Base-by-base conservation (phyloP, 1,140 invertebrate species). In the Drosophila repletoides region DNA sequence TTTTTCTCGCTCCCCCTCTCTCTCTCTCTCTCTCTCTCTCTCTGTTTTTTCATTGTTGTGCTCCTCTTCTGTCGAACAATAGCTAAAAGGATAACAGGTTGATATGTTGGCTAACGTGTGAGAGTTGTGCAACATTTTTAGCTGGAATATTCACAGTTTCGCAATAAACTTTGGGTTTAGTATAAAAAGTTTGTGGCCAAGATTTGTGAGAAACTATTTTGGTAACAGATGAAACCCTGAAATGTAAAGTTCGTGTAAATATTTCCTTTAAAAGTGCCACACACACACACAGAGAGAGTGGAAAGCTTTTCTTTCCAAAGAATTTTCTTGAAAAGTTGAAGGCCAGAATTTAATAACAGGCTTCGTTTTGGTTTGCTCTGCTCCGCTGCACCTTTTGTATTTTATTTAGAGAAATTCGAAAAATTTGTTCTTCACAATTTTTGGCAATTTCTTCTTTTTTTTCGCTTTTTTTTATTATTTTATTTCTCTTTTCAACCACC, bases 51-150 rank as follows among this genome's bases (percentile, higher is more conserved):
- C 21, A 28, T 24, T 31, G 3, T 12, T 60, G 49, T 63, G 56
- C 36, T 19, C 33, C 36, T 68, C 68, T 33, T 41, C 12, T n/a
- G 43, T 34, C 40, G 9, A 43, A 22, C 22, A 26, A 67, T 61
- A 71, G 67, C 72, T 64, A 68, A 59, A 60, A 52, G 64, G 56
- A 67, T 63, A 68, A 63, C 65, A 68, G 65, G 48, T 68, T 53
- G 31, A 40, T 61, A 53, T 45, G 31, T 28, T n/a, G 17, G 56
- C 45, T 52, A 61, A 24, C 24, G 31, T 26, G 14, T 6, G 31
- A 6, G 17, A 22, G 7, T 22, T 40, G 19, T 41, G 34, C 9
- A 14, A 24, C 33, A n/a, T n/a, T n/a, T n/a, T n/a, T n/a, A 43
- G 40, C 26, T 43, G 21, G 40, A n/a, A n/a, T n/a, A n/a, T n/a